Conservation (phyloP, 1,140 invertebrate genomes). For the Prorops nasuta region DNA sequence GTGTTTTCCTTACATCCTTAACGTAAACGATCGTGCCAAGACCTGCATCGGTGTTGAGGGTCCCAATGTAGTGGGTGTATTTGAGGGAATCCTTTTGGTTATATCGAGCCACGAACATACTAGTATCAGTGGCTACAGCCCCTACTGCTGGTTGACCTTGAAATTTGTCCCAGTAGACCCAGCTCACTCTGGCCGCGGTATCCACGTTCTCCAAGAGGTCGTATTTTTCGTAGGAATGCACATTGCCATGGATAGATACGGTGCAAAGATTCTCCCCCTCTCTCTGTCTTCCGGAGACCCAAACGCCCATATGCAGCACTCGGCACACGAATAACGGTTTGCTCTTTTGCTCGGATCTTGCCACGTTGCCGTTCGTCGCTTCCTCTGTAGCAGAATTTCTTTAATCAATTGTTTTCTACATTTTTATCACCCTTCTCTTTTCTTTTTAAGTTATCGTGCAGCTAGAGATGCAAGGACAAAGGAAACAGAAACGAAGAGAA, state of each 20-base stretch:
- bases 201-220: slow-evolving; percentile 77
- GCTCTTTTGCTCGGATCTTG: slow-evolving; percentile 1
- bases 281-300: slow-evolving; percentile 64
- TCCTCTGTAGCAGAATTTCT: background rate
- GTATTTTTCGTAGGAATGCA: slow-evolving; percentile 63
- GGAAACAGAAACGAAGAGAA: background rate
- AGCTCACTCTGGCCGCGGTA: slow-evolving; percentile 69
- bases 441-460: too few relatives aligned
- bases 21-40: slow-evolving; percentile 68
- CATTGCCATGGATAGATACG: slow-evolving; percentile 63
- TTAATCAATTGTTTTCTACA: too few relatives aligned
- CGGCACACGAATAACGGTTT: slow-evolving; percentile 71
- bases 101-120: slow-evolving; percentile 57
- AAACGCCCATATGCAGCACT: slow-evolving; percentile 66
- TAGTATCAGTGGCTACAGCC: slow-evolving; percentile 60
- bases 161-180: slow-evolving; percentile 71
- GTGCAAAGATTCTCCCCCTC: slow-evolving; percentile 60
- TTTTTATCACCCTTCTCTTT: too few relatives aligned
- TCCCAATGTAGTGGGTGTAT: slow-evolving; percentile 67
- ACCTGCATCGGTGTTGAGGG: slow-evolving; percentile 62
- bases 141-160: slow-evolving; percentile 60
- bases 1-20: slow-evolving; percentile 54
- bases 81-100: slow-evolving; percentile 33
- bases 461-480: background rate
- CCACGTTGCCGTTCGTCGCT: background rate